Conservation (phyloP, 2,797 vertebrate genomes). For the Holocentrus rufus region DNA sequence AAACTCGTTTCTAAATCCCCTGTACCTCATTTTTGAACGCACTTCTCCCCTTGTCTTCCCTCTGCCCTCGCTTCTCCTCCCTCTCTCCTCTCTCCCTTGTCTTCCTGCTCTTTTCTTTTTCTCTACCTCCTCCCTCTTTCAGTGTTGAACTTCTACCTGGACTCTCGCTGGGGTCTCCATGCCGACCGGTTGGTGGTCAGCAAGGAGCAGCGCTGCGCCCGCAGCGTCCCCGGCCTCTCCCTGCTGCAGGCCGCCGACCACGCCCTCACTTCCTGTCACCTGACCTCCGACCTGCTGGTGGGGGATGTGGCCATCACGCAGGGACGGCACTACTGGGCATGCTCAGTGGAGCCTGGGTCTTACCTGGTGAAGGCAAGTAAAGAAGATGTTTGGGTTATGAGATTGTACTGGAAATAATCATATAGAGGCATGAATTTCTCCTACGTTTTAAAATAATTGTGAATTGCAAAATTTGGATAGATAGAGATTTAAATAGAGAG, state of each 20-base stretch:
- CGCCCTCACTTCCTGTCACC: constrained; percentile 91
- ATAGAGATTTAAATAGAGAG: no score
- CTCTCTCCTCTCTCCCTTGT: not conserved
- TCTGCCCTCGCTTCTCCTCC: constrained; percentile 15
- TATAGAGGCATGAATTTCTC: no score
- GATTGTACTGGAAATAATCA: no score
- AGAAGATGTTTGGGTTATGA: no score
- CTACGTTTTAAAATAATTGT: no score
- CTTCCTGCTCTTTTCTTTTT: constrained; percentile 6
- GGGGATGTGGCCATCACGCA: constrained; percentile 93
- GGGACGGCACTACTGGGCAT: constrained; percentile 97
- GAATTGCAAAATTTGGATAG: no score
- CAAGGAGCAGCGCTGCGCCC: constrained; percentile 95
- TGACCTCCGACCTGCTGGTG: constrained; percentile 93
- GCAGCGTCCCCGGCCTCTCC: constrained; percentile 92
- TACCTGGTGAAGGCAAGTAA: constrained; percentile 90
- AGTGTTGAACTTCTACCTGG: constrained; percentile 97
- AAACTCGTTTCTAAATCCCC: constrained; percentile 10
- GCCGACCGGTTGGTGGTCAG: constrained; percentile 93
- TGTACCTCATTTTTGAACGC: constrained; percentile 36
- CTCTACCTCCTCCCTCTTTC: constrained; percentile 27
- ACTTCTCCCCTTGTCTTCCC: constrained; percentile 37
- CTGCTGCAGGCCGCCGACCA: constrained; percentile 93
- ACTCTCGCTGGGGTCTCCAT: constrained; percentile 93
- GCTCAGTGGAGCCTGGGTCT: constrained; percentile 94